Percentiles rank a stretch among this genome's conserved stretches.
phyloP scores from a whole-genome alignment of 2,797 vertebrate species.

The Coregonus ussuriensis region DNA sequence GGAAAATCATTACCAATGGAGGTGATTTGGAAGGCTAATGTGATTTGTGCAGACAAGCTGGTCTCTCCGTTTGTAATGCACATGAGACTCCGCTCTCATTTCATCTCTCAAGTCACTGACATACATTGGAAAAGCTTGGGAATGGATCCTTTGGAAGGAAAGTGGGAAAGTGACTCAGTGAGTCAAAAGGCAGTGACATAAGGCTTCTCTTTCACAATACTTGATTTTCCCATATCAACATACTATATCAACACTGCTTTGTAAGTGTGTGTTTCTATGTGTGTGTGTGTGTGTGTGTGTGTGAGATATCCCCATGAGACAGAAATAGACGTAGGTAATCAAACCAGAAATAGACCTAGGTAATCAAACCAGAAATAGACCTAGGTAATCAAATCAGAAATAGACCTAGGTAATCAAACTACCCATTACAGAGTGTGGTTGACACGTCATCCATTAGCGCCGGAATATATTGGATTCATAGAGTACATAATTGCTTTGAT shows the following conservation, averaged over 20 bases:
- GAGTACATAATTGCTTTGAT: conserved; percentile 29
- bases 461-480: conserved; percentile 32
- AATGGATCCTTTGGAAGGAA: conserved; percentile 1
- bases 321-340: not conserved
- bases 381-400: not conserved
- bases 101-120: not conserved
- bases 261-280: not conserved
- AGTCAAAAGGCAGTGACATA: not conserved
- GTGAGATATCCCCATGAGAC: not conserved
- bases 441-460: conserved; percentile 23
- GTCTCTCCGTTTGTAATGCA: not conserved
- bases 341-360: not conserved
- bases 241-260: not conserved
- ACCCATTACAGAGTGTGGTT: conserved; percentile 10
- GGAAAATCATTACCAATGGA: conserved; percentile 2
- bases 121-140: not conserved
- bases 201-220: not conserved
- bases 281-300: not conserved
- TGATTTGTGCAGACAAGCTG: not conserved
- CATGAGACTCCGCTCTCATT: not conserved
- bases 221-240: conserved; percentile 22
- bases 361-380: not conserved
- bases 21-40: conserved; percentile 10
- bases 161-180: not conserved
- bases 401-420: not conserved